Conservation (phyloP, 1,140 invertebrate species). For the Argopecten irradians region DNA sequence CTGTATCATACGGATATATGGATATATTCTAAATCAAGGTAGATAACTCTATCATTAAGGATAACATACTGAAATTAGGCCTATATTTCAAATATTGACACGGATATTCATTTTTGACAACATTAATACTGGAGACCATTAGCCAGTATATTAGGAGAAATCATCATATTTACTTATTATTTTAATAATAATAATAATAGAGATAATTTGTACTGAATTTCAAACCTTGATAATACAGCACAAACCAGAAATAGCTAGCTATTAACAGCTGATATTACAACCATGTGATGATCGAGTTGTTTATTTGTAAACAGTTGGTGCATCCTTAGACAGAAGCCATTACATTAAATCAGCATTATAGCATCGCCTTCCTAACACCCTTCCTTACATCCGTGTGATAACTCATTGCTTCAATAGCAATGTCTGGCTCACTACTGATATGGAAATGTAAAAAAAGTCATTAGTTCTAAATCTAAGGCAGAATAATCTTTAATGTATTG, state of each 20-base stretch:
- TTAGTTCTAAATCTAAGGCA: neutral
- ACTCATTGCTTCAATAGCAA: neutral
- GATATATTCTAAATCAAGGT: too few species aligned
- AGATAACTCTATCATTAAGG: too few species aligned
- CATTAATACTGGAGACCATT: too few species aligned
- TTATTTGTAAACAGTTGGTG: neutral
- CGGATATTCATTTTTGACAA: too few species aligned
- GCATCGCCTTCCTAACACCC: neutral
- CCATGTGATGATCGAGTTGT: neutral
- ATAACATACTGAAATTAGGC: too few species aligned
- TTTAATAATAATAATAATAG: too few species aligned
- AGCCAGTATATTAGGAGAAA: too few species aligned
- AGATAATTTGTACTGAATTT: too few species aligned
- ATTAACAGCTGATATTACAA: neutral
- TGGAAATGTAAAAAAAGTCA: slow-evolving; percentile 8
- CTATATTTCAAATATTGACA: too few species aligned
- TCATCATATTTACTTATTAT: too few species aligned
- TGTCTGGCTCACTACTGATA: neutral
- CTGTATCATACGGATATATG: too few species aligned
- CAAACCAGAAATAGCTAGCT: neutral
- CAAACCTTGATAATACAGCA: neutral
- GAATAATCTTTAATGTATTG: neutral
- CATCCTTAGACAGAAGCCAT: neutral
- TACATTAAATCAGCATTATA: neutral
- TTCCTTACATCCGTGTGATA: neutral